These are phyloP conservation scores for Dryocosmus kuriphilus DNA, from an alignment of 2,888 invertebrate genomes.

Conservation along the genomic window DNA sequence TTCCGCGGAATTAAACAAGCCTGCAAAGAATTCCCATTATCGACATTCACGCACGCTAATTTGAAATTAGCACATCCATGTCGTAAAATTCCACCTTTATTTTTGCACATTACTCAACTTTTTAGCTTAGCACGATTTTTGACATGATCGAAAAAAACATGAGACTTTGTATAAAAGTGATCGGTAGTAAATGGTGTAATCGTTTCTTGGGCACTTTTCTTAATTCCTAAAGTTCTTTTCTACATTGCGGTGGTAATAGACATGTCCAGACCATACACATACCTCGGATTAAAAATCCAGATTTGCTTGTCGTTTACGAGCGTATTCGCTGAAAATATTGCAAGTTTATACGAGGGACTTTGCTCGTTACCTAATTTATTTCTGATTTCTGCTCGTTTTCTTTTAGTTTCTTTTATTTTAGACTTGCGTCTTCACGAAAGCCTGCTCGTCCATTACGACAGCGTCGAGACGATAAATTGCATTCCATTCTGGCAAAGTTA, in stretches of 20 bases:
- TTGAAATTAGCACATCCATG: slow-evolving; percentile 16
- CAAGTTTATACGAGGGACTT: slow-evolving; percentile 5
- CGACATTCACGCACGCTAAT: slow-evolving; percentile 14
- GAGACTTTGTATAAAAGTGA: slow-evolving; percentile 23
- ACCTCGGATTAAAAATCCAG: not conserved
- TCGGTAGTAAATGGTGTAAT: not conserved
- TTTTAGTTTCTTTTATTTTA: slow-evolving; percentile 26
- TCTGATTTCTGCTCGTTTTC: slow-evolving; percentile 20
- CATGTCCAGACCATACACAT: slow-evolving; percentile 19
- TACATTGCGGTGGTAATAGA: slow-evolving; percentile 10
- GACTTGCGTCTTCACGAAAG: slow-evolving; percentile 14
- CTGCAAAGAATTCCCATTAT: not conserved
- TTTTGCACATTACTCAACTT: not conserved
- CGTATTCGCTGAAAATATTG: slow-evolving; percentile 19
- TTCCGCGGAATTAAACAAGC: not conserved
- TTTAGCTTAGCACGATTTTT: not conserved
- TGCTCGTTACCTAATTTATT: slow-evolving; percentile 33
- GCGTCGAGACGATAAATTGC: slow-evolving; percentile 30
- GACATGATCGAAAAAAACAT: not conserved
- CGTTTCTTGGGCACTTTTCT: not conserved
- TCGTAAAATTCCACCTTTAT: slow-evolving; percentile 21
- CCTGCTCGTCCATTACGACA: slow-evolving; percentile 27
- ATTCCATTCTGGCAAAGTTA: slow-evolving; percentile 32
- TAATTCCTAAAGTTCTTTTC: not conserved
- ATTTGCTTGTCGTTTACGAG: slow-evolving; percentile 13